These are phyloP conservation scores for Amphiprion ocellaris DNA, from an alignment of 2,113 vertebrate species.

Conservation along the genomic window DNA sequence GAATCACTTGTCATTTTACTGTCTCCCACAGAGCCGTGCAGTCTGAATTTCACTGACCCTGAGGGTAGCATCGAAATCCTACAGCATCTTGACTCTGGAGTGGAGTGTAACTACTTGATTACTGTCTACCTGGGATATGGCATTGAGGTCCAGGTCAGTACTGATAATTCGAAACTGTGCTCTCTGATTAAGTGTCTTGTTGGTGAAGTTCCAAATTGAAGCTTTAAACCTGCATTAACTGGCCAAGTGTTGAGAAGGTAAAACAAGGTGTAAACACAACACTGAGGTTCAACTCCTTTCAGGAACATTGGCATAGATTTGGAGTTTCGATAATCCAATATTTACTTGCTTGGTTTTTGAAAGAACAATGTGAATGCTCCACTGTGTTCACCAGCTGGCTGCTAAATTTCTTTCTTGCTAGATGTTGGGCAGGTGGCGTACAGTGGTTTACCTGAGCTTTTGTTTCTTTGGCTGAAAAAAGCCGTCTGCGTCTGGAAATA, in stretches of 20 bases:
- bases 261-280: neutral
- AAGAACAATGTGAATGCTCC: too few species aligned
- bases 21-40: conserved; percentile 88
- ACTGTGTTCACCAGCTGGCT: too few species aligned
- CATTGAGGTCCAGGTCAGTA: conserved; percentile 95
- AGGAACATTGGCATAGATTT: too few species aligned
- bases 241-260: neutral
- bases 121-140: conserved; percentile 96
- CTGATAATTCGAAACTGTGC: neutral
- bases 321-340: neutral
- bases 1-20: conserved; percentile 75
- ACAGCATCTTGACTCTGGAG: conserved; percentile 78
- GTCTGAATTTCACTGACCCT: conserved; percentile 91
- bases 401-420: too few species aligned
- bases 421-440: neutral
- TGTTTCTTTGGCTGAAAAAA: neutral
- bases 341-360: neutral
- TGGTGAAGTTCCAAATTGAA: neutral
- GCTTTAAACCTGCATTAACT: neutral
- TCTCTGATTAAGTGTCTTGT: neutral
- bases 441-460: neutral
- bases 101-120: conserved; percentile 93
- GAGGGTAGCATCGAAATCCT: conserved; percentile 91
- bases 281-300: neutral
- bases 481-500: neutral